Conservation (phyloP, 1,140 invertebrate species). For the Apis cerana region DNA sequence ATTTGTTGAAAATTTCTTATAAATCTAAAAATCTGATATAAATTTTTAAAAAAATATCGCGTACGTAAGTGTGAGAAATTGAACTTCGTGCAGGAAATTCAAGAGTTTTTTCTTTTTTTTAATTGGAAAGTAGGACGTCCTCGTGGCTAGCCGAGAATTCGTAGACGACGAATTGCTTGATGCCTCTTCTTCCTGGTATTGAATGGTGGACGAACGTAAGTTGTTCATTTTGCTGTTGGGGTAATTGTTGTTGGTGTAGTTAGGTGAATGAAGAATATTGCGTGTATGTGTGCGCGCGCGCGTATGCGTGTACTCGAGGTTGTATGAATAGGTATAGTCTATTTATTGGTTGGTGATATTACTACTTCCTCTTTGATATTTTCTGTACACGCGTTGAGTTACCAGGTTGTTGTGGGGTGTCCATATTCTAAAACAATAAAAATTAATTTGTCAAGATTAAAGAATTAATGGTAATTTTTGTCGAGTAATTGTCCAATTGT, state of each 20-base stretch:
- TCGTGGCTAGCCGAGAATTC: not conserved
- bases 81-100: not conserved
- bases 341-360: slow-evolving; percentile 14
- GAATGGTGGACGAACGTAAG: slow-evolving; percentile 30
- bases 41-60: no score
- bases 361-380: slow-evolving; percentile 1
- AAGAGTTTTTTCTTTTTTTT: not conserved
- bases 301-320: not conserved
- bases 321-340: slow-evolving; percentile 2
- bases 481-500: no score
- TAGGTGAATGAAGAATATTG: slow-evolving; percentile 8
- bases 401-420: not conserved
- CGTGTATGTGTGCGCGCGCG: not conserved
- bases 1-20: no score
- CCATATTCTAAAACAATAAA: not conserved
- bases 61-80: not conserved
- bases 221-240: slow-evolving; percentile 22
- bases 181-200: slow-evolving; percentile 3
- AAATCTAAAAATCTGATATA: no score
- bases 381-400: not conserved
- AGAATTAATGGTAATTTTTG: not conserved
- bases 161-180: not conserved
- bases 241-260: slow-evolving; percentile 25
- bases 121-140: slow-evolving; percentile 1
- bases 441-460: no score